Conservation (phyloP, 2,888 invertebrate species). For the Dorcus parallelipipedus region DNA sequence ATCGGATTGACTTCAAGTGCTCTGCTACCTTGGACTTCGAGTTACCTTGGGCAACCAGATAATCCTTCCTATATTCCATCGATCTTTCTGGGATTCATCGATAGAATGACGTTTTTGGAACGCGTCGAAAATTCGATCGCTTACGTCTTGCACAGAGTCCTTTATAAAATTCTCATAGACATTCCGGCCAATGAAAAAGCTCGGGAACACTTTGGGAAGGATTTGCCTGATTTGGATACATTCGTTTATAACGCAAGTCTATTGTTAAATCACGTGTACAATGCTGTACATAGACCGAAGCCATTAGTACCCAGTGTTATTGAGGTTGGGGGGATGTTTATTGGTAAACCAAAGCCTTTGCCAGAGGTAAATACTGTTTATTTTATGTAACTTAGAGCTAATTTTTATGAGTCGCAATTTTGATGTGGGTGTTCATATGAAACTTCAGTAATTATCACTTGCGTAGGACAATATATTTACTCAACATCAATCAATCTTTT, state of each 20-base stretch:
- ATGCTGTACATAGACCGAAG: conserved; percentile 47
- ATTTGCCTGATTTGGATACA: conserved; percentile 39
- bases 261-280: conserved; percentile 51
- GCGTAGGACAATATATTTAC: too few species aligned
- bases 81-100: conserved; percentile 42
- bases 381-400: background rate
- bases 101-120: conserved; percentile 29
- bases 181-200: conserved; percentile 21
- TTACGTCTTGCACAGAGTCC: conserved; percentile 23
- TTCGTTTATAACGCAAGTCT: conserved; percentile 50
- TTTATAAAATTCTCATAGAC: conserved; percentile 23
- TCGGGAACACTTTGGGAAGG: conserved; percentile 26
- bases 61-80: conserved; percentile 48
- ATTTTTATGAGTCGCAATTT: too few species aligned
- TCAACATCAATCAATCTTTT: too few species aligned
- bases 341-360: conserved; percentile 38
- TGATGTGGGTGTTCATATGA: too few species aligned
- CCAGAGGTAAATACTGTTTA: conserved; percentile 6
- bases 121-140: conserved; percentile 20
- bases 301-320: conserved; percentile 51
- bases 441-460: too few species aligned
- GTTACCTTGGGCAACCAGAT: conserved; percentile 50
- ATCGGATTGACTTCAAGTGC: conserved; percentile 53
- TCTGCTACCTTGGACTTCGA: conserved; percentile 49
- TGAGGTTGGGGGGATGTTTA: conserved; percentile 56